These are phyloP conservation scores for Eristalis pertinax DNA, from an alignment of 2,888 invertebrate genomes.

Conservation along the genomic window DNA sequence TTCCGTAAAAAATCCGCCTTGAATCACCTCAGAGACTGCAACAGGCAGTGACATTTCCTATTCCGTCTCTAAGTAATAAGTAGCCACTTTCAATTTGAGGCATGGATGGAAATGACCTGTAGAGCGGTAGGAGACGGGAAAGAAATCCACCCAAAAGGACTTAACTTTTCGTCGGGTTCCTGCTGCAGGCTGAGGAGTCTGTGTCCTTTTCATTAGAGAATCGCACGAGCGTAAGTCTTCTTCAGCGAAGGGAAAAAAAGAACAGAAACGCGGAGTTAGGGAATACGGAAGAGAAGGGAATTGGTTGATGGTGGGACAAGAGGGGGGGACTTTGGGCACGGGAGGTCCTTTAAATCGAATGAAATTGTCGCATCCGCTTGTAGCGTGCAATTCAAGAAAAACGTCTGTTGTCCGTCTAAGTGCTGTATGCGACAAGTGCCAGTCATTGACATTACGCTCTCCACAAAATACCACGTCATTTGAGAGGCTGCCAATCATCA, in stretches of 20 bases:
- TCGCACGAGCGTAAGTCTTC: neutral
- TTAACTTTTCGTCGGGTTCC: neutral
- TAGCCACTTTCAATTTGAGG: constrained; percentile 31
- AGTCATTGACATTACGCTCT: no score
- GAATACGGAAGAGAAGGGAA: neutral
- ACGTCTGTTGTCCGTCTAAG: neutral
- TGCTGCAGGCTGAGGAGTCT: neutral
- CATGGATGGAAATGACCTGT: constrained; percentile 13
- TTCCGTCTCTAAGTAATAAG: constrained; percentile 29
- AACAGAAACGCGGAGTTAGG: no score
- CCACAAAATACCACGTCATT: no score
- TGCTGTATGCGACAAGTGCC: neutral
- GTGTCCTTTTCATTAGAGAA: neutral
- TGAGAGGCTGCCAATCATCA: no score
- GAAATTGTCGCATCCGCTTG: neutral
- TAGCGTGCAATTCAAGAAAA: neutral
- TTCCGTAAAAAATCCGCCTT: constrained; percentile 8
- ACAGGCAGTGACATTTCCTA: neutral
- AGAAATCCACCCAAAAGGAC: neutral
- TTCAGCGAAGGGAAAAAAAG: neutral
- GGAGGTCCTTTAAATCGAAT: neutral
- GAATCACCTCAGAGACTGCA: neutral
- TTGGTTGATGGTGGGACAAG: neutral
- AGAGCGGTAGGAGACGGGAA: neutral
- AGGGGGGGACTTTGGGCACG: neutral